A percentile compares a stretch with the other conserved stretches of the same genome.
Conservation (phyloP, 2,797 vertebrate genomes). For the Psittacula echo region DNA sequence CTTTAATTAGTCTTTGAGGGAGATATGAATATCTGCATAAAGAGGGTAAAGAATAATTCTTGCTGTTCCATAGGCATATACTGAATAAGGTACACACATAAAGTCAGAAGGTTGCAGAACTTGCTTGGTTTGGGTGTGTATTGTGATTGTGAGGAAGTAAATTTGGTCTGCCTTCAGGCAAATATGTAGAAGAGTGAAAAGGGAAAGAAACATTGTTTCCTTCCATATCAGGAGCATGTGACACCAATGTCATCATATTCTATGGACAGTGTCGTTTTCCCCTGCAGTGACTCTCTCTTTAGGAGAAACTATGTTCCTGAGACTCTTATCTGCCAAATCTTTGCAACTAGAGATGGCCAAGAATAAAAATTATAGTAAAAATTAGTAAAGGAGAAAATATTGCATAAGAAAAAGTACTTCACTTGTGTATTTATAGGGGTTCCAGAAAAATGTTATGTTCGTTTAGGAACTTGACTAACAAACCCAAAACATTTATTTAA, state of each 20-base stretch:
- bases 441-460: background rate
- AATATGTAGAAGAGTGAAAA: background rate
- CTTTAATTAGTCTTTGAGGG: background rate
- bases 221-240: background rate
- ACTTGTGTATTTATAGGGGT: background rate
- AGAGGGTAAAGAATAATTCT: background rate
- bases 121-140: background rate
- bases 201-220: background rate
- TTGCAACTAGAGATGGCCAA: background rate
- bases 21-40: background rate
- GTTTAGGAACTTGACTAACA: background rate
- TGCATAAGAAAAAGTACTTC: background rate
- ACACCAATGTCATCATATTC: fast-evolving
- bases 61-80: background rate
- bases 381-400: background rate
- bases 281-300: fast-evolving
- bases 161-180: background rate
- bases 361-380: background rate
- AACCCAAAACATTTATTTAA: background rate
- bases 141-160: background rate
- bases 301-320: background rate
- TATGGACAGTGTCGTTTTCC: background rate
- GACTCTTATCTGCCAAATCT: background rate
- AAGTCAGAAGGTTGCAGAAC: background rate
- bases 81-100: background rate